Conservation (phyloP, 2,113 vertebrate species). For the Nesospiza acunhae region DNA sequence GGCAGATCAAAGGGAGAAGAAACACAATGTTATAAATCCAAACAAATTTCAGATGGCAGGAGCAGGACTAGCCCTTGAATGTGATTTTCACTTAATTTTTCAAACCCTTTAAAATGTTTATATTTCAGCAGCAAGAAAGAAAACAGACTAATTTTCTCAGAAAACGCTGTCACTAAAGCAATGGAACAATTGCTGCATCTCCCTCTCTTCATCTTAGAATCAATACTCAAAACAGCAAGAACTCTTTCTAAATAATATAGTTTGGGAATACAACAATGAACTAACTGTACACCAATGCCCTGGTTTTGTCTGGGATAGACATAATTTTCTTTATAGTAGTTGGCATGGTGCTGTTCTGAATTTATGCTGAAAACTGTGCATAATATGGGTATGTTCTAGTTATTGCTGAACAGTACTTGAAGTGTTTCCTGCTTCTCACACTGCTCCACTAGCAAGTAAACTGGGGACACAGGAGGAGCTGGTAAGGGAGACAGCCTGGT, state of each 20-base stretch:
- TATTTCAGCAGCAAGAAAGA: background rate
- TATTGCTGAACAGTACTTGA: background rate
- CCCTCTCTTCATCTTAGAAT: background rate
- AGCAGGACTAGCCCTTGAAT: background rate
- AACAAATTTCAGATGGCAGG: background rate
- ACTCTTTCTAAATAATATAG: background rate
- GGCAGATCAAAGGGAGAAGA: background rate
- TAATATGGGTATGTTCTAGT: background rate
- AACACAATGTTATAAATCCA: background rate
- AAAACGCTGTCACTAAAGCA: background rate
- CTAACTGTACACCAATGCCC: background rate
- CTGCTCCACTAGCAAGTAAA: background rate
- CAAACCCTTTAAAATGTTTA: background rate
- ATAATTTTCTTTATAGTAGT: background rate
- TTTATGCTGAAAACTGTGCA: background rate
- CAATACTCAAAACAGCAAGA: background rate
- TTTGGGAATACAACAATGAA: background rate
- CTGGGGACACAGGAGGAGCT: accelerated
- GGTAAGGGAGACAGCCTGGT: background rate
- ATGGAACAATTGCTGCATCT: background rate
- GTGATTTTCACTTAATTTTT: background rate
- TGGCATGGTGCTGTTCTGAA: background rate
- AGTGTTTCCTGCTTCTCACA: background rate
- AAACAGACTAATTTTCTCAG: background rate
- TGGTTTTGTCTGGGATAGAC: background rate